Evolutionary conservation across 2,888 invertebrate genomes (phyloP), one percentile per base, ranked within the genome.

Genomic region (Hyalella azteca): DNA sequence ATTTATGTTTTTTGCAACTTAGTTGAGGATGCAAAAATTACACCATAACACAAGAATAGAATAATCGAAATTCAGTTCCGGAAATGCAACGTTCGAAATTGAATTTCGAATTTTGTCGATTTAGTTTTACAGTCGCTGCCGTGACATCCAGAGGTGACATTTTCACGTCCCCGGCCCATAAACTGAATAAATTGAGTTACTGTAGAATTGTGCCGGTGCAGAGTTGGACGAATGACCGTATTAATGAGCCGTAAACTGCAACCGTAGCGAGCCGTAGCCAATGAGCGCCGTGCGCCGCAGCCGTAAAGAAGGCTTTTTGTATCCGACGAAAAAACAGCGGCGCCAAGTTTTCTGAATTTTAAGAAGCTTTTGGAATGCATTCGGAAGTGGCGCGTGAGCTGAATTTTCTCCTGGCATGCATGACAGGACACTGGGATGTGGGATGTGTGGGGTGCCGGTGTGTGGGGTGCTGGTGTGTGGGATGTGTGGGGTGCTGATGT

Each of bases 291-390:
- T 22, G 49, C 49, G 49, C 49, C 49, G 49, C 49, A 49, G 49
- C 49, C 49, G 49, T 49, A 49, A 49, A 49, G 49, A 49, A 49
- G 49, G n/a, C 49, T 49, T 49, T 49, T 49, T 49, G 22, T 22
- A 22, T 49, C 49, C 49, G 49, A 19, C 49, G 22, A 49, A 49
- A 49, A 49, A 49, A 49, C 49, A 49, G n/a, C 49, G 49, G 49
- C 49, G 49, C 59, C 59, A 32, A 59, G 32, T 59, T 29, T 59
- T 59, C 32, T 32, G 59, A 59, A 59, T 59, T 59, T 59, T 59
- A 32, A 59, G 59, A 29, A 59, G 59, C 32, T 13, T 59, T 32
- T 59, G 29, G 59, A 59, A 59, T 59, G 59, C 59, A 59, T 26
- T 59, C 29, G 26, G 59, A 59, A 32, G 26, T 59, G 59, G 32